These are phyloP conservation scores for Metacarcinus magister DNA, from an alignment of 2,888 invertebrate genomes.

Conservation along the genomic window DNA sequence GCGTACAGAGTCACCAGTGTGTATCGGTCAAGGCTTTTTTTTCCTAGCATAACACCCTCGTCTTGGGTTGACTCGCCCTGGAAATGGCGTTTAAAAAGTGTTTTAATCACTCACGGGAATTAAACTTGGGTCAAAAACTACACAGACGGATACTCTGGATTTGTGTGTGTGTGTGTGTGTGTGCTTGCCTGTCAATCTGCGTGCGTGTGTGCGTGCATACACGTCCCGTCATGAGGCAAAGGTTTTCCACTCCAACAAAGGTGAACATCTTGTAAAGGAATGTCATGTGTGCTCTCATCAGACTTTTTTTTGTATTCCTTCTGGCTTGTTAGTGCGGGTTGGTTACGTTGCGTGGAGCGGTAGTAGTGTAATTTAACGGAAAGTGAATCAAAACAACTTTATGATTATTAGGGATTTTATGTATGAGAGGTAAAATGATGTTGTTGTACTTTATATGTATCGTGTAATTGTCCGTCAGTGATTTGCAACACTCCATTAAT, in stretches of 20 bases:
- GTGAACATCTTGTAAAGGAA: neutral
- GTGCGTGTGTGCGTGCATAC: neutral
- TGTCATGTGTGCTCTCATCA: neutral
- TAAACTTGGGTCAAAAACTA: no score
- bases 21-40: neutral
- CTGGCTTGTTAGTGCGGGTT: neutral
- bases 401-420: neutral
- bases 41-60: neutral
- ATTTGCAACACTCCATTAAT: neutral
- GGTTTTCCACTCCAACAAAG: neutral
- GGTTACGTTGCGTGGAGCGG: neutral
- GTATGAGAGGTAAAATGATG: neutral
- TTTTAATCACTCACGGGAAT: neutral
- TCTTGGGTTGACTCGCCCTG: neutral
- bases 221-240: neutral
- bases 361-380: neutral
- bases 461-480: neutral
- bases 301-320: neutral
- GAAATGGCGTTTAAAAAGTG: constrained; percentile 39
- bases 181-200: neutral
- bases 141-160: constrained; percentile 5
- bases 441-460: neutral
- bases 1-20: neutral
- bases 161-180: constrained; percentile 60
- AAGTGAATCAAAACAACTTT: neutral